phyloP scores from a whole-genome alignment of 2,797 vertebrate species.

The Acridotheres tristis region DNA sequence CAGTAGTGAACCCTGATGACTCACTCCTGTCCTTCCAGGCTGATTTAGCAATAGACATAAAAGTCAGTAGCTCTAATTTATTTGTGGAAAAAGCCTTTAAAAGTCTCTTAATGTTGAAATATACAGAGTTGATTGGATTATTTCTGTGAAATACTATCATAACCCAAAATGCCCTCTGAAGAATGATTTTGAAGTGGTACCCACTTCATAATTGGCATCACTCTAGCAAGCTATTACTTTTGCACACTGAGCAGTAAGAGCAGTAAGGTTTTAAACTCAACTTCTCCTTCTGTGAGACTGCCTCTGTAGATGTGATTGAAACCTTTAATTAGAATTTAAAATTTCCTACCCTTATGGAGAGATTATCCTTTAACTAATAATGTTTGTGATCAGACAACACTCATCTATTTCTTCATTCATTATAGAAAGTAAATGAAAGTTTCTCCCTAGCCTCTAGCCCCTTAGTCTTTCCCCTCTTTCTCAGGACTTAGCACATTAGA shows the following conservation, averaged over 20 bases:
- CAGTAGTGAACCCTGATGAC: background rate
- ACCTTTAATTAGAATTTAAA: background rate
- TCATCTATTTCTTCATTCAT: background rate
- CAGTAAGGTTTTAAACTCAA: background rate
- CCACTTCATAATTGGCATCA: background rate
- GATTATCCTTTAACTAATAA: background rate
- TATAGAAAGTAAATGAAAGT: background rate
- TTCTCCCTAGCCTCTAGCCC: background rate
- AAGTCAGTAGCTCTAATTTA: background rate
- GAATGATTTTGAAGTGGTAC: background rate
- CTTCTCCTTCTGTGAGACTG: background rate
- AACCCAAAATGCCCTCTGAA: background rate
- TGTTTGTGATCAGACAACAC: background rate
- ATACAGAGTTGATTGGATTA: background rate
- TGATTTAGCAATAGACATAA: background rate
- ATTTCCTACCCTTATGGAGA: background rate
- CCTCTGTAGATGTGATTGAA: background rate
- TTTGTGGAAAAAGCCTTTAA: background rate
- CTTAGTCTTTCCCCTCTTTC: background rate
- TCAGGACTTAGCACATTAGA: background rate
- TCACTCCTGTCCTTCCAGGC: background rate
- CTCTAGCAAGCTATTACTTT: background rate
- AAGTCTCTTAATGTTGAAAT: background rate
- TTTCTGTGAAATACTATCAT: background rate
- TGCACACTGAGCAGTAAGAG: accelerated